Percentiles rank a stretch among this genome's conserved stretches.
Conservation (phyloP, 2,797 vertebrate genomes). For the Coregonus ussuriensis region DNA sequence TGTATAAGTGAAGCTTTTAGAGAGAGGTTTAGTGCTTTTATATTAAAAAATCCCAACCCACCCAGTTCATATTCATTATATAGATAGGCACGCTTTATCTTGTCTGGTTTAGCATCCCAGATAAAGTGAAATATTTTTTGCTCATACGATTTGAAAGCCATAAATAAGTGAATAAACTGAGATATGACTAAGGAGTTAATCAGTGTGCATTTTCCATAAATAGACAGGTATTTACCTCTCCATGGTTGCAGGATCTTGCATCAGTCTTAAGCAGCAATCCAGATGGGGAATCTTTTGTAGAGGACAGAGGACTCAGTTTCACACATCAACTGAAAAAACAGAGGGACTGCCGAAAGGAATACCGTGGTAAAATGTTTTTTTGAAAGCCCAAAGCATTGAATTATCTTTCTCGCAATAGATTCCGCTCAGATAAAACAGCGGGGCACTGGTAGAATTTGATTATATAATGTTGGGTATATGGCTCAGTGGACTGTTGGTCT, state of each 20-base stretch:
- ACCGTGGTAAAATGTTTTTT: constrained; percentile 36
- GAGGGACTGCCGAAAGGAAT: constrained; percentile 28
- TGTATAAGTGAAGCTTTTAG: constrained; percentile 4
- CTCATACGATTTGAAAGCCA: no score
- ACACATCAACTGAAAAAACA: constrained; percentile 41
- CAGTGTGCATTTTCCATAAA: no score
- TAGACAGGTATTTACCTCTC: no score
- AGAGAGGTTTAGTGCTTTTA: no score
- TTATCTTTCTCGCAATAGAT: constrained; percentile 50
- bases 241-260: constrained; percentile 12
- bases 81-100: no score
- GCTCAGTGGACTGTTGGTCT: not conserved
- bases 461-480: constrained; percentile 14
- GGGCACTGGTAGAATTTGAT: constrained; percentile 20
- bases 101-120: no score
- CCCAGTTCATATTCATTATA: no score
- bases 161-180: no score
- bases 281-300: constrained; percentile 43
- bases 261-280: constrained; percentile 26
- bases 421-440: constrained; percentile 34
- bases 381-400: constrained; percentile 34
- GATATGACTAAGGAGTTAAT: no score
- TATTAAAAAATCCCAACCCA: no score
- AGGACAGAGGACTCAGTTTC: constrained; percentile 46
- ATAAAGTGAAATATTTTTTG: no score